These are phyloP conservation scores for Melipona bicolor DNA, from an alignment of 2,888 invertebrate species.

Conservation along the genomic window DNA sequence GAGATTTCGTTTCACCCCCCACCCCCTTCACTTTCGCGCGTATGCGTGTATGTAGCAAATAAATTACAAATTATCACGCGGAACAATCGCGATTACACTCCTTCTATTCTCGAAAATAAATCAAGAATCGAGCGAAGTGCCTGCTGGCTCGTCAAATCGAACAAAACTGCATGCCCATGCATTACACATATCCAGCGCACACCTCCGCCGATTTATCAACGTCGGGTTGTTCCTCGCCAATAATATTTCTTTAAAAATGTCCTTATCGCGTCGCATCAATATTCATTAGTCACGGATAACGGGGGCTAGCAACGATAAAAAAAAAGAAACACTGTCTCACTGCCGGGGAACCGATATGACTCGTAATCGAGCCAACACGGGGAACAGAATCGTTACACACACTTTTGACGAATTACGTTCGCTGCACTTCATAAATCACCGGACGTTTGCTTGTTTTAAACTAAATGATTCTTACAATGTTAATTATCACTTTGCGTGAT, in stretches of 20 bases:
- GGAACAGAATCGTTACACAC: not conserved
- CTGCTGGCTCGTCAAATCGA: not conserved
- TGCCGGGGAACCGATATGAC: not conserved
- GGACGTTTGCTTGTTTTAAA: too few relatives aligned
- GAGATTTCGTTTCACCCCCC: not conserved
- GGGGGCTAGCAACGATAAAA: not conserved
- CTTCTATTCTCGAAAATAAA: not conserved
- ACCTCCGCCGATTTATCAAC: not conserved
- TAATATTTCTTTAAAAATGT: slow-evolving; percentile 8
- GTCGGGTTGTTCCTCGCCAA: not conserved
- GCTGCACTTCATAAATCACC: too few relatives aligned
- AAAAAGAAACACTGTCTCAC: not conserved
- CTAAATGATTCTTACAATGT: too few relatives aligned
- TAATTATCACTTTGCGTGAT: too few relatives aligned
- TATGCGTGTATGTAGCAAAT: not conserved
- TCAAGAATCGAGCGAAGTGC: not conserved
- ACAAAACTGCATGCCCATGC: not conserved
- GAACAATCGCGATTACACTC: not conserved
- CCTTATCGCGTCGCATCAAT: slow-evolving; percentile 26
- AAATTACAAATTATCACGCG: not conserved
- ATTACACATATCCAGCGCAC: not conserved
- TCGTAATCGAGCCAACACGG: not conserved
- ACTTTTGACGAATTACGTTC: too few relatives aligned
- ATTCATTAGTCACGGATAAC: slow-evolving; percentile 39
- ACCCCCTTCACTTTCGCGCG: not conserved